These are phyloP conservation scores for Automeris io DNA, from an alignment of 2,888 invertebrate genomes.

Conservation along the genomic window DNA sequence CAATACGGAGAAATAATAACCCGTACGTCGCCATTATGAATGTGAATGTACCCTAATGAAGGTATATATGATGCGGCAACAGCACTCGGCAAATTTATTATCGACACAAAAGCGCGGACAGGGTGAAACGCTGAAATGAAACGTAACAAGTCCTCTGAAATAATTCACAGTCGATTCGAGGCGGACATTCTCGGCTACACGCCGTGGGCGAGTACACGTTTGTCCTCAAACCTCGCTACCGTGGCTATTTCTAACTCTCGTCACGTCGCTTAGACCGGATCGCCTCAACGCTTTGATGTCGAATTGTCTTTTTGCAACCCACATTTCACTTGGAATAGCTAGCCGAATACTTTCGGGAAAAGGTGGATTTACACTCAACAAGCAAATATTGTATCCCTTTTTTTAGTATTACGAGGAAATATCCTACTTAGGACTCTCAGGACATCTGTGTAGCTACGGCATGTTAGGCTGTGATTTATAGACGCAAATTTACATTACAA, in stretches of 20 bases:
- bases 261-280: constrained; percentile 65
- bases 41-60: constrained; percentile 48
- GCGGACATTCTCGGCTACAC: constrained; percentile 45
- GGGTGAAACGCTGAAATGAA: constrained; percentile 52
- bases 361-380: too few species aligned
- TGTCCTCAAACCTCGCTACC: constrained; percentile 43
- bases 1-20: constrained; percentile 18
- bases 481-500: too few species aligned
- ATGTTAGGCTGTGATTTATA: too few species aligned
- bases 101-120: constrained; percentile 49
- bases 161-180: constrained; percentile 66
- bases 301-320: constrained; percentile 71
- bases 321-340: constrained; percentile 57
- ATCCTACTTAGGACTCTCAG: too few species aligned
- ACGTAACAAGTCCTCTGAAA: constrained; percentile 55
- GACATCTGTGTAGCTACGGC: too few species aligned
- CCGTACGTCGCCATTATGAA: constrained; percentile 34
- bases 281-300: constrained; percentile 69
- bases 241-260: constrained; percentile 66
- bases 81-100: constrained; percentile 49
- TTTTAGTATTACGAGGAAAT: too few species aligned
- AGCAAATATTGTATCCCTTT: too few species aligned
- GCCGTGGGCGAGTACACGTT: constrained; percentile 48
- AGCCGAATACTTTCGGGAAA: constrained; percentile 68
- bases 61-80: constrained; percentile 51